phyloP scores from a whole-genome alignment of 2,797 vertebrate species.

The Rhabdophis nuchalis region DNA sequence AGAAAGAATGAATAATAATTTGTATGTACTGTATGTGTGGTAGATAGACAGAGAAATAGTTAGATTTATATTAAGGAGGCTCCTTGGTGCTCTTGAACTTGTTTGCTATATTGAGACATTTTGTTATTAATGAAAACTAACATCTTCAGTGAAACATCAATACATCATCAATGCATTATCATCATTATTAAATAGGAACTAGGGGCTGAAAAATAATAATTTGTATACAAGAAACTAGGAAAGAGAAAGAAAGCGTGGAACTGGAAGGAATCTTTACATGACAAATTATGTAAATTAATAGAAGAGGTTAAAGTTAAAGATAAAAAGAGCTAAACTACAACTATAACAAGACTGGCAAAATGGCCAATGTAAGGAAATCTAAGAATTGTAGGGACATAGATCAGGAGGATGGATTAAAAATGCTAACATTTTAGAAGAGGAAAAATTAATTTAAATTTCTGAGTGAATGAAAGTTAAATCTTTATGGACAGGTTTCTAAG shows the following conservation, averaged over 20 bases:
- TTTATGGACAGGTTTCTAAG: neutral
- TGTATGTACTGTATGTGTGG: neutral
- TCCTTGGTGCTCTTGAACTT: no score
- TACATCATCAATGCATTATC: no score
- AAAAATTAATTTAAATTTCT: neutral
- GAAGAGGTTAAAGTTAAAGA: neutral
- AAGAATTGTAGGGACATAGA: neutral
- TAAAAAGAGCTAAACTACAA: neutral
- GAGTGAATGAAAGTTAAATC: neutral
- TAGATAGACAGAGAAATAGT: no score
- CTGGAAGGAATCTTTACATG: neutral
- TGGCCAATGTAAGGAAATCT: neutral
- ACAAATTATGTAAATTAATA: neutral
- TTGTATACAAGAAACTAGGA: neutral
- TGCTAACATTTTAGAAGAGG: neutral
- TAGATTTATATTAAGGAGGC: no score
- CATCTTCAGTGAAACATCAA: no score
- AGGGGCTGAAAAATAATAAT: neutral
- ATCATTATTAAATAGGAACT: neutral
- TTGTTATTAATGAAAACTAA: no score
- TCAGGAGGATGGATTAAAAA: neutral
- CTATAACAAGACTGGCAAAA: neutral
- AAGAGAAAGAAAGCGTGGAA: neutral
- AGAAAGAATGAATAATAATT: neutral
- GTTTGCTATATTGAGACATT: no score